Evolutionary conservation across 2,113 vertebrate genomes (phyloP), one percentile per base, ranked within the genome.

Genomic region (Pomatorhinus ruficollis): DNA sequence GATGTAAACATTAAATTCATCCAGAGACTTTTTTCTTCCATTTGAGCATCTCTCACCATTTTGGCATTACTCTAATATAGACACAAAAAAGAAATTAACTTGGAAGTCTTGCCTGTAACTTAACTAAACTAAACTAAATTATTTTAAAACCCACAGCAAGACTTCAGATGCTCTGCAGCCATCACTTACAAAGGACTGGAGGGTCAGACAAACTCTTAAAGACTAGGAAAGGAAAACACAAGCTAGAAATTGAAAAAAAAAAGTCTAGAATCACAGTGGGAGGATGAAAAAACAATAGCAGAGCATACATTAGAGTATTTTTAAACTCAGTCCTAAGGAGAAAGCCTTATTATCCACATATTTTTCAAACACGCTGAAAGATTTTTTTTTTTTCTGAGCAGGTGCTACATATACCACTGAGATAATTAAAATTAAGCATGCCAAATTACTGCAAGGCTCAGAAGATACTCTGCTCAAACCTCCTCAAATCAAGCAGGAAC

Each of bases 241-340:
- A 42, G 20, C 10, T 45, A 72, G 14, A 37, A n/a, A 68, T 11
- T 33, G 14, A 74, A 79, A 69, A 49, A 49, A 52, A 47, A 18
- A 0, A 0, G 15, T n/a, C 17, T 25, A 40, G 13, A 83, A 77
- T 65, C 28, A 53, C 14, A 53, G 15, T 22, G 12, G 20, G 10
- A 64, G 17, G 12, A 27, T 15, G 3, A 33, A 69, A 85, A 91
- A 69, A 44, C 11, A 72, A n/a, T 1, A 42, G 39, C 7, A 82
- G 35, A 75, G 25, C 3, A 10, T 20, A 3, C 4, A 45, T 9
- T 20, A 77, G 14, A n/a, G 12, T 40, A 59, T 50, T 70, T 40
- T 47, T 57, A 40, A 83, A 31, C 21, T 37, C 56, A 53, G 5
- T 53, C 71, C 49, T 66, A 66, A 25, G 22, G 11, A 50, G 5